Percentiles rank a stretch among this genome's conserved stretches.
phyloP scores from a whole-genome alignment of 2,888 invertebrate species.

The Drosophila algonquin region DNA sequence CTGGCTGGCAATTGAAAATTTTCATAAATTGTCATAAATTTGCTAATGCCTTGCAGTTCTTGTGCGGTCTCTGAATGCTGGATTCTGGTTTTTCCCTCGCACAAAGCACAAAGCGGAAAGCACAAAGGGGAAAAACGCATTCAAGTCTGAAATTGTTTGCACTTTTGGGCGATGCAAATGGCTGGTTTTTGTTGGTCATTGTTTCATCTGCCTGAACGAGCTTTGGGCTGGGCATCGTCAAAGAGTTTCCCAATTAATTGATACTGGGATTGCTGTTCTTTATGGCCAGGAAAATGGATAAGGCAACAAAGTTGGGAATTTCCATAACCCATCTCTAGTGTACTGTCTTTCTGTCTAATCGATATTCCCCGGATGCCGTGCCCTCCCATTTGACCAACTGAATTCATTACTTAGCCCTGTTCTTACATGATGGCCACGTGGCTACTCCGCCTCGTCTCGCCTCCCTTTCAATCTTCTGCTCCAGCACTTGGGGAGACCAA shows the following conservation, averaged over 20 bases:
- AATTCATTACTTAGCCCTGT: constrained; percentile 37
- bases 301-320: background rate
- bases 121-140: constrained; percentile 40
- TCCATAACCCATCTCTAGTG: constrained; percentile 2
- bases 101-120: constrained; percentile 27
- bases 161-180: constrained; percentile 30
- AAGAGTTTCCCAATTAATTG: constrained; percentile 31
- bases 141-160: constrained; percentile 48
- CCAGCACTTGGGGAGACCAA: constrained; percentile 30
- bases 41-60: constrained; percentile 11
- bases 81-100: background rate
- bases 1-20: constrained; percentile 33
- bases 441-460: constrained; percentile 10
- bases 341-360: background rate
- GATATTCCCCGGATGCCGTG: background rate
- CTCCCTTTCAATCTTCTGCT: constrained; percentile 9
- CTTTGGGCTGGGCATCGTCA: constrained; percentile 6
- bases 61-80: constrained; percentile 14
- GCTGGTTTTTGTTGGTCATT: constrained; percentile 17
- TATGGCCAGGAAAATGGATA: background rate
- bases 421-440: constrained; percentile 12
- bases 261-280: background rate
- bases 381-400: constrained; percentile 12
- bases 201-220: constrained; percentile 27
- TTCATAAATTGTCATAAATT: constrained; percentile 29